These are phyloP conservation scores for Atta colombica DNA, from an alignment of 1,140 invertebrate species.

Conservation along the genomic window DNA sequence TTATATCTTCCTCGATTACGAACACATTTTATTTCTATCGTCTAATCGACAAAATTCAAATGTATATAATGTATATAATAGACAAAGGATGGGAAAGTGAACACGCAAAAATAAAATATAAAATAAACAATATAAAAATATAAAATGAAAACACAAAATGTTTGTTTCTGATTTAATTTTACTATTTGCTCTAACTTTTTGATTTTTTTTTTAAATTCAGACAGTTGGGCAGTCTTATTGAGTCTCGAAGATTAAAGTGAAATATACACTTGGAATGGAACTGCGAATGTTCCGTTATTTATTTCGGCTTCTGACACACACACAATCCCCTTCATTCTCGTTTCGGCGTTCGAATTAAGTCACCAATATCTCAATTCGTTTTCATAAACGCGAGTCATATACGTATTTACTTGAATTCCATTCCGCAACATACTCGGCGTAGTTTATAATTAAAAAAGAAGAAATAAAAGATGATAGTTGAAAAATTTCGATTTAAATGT, in stretches of 20 bases:
- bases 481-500: neutral
- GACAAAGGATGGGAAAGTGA: neutral
- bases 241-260: neutral
- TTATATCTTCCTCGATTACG: neutral
- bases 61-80: neutral
- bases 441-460: no score
- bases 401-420: neutral
- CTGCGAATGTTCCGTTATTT: conserved; percentile 18
- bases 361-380: neutral
- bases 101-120: neutral
- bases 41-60: neutral
- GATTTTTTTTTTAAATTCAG: neutral
- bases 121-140: neutral
- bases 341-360: neutral
- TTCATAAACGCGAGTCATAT: neutral
- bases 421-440: neutral
- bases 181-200: neutral
- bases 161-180: neutral
- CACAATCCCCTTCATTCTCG: neutral
- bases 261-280: neutral
- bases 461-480: neutral
- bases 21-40: neutral
- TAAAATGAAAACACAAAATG: neutral
- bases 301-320: neutral
- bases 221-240: neutral